Evolutionary conservation across 2,888 invertebrate species (phyloP), one percentile per base, ranked within the genome.

Genomic region (Anodontia alba): DNA sequence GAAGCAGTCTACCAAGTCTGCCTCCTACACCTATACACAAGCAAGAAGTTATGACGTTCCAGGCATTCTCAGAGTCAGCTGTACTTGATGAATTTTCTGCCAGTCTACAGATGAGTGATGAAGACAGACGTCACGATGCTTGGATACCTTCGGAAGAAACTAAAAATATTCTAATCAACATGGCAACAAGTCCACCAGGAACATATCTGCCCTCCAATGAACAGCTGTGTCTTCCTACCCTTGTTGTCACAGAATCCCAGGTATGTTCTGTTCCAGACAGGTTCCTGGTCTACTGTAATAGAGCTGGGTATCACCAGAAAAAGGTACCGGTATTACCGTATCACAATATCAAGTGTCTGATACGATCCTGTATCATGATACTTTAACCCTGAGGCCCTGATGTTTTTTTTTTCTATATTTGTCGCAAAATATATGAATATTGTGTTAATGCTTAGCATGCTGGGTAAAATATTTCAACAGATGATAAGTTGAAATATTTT

Each of bases 111-210:
- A 94, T 93, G 90, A 92, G 91, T 81, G 92, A 93, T 77, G 80
- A 90, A 31, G 92, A 93, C 80, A 82, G 93, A 43, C 87, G 91
- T 46, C 89, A 91, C 81, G 94, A 95, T 90, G 94, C 94, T 10
- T 98, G 98, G 98, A 96, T 98, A 89, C 97, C 97, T 1, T 96
- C 96, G 79, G 97, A 97, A 86, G 96, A 96, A 89, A 97, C 97
- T 0, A 95, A 96, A 84, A 96, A 96, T 90, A 96, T 91, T 17
- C 95, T 93, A 73, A 89, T 91, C 42, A 94, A 95, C 23, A 95
- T 96, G 87, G 95, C 96, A 10, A 96, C 97, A 0, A 96, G 96
- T 66, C 95, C 96, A 0, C 96, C 96, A 62, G 97, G 97, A 0
- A 96, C 96, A 0, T 97, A 96, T 92, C 96, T 96, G 88, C 96